Conservation (phyloP, 2,113 vertebrate species). For the Hippocampus barbouri region DNA sequence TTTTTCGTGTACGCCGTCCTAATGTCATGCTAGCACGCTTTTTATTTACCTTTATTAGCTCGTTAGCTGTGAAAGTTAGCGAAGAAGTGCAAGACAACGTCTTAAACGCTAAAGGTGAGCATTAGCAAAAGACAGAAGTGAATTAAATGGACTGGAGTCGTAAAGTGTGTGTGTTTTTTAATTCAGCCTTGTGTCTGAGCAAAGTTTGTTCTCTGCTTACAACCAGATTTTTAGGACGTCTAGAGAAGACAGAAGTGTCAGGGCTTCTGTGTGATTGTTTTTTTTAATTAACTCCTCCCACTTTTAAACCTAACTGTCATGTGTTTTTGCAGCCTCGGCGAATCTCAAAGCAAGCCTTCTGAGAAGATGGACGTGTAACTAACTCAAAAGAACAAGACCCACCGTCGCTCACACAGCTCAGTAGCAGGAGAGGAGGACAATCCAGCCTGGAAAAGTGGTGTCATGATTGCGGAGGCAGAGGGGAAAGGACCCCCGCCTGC, state of each 20-base stretch:
- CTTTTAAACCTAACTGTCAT: not conserved
- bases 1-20: not conserved
- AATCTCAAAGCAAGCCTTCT: conserved; percentile 17
- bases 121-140: not conserved
- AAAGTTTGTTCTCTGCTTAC: not conserved
- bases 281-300: not conserved
- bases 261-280: not conserved
- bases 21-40: conserved; percentile 22
- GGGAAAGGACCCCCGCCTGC: conserved; percentile 24
- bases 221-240: not conserved
- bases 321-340: conserved; percentile 26
- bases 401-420: conserved; percentile 18
- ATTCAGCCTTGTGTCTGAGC: not conserved
- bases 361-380: conserved; percentile 32
- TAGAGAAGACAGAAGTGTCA: not conserved
- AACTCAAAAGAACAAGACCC: conserved; percentile 12
- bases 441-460: not conserved
- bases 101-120: not conserved
- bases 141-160: not conserved
- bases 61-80: conserved; percentile 59
- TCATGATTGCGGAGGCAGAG: conserved; percentile 57
- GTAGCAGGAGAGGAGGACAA: conserved; percentile 6
- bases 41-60: conserved; percentile 51
- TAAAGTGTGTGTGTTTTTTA: not conserved
- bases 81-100: conserved; percentile 30